Evolutionary conservation across 2,888 invertebrate genomes (phyloP).

Genomic region (Nomada ruficornis): DNA sequence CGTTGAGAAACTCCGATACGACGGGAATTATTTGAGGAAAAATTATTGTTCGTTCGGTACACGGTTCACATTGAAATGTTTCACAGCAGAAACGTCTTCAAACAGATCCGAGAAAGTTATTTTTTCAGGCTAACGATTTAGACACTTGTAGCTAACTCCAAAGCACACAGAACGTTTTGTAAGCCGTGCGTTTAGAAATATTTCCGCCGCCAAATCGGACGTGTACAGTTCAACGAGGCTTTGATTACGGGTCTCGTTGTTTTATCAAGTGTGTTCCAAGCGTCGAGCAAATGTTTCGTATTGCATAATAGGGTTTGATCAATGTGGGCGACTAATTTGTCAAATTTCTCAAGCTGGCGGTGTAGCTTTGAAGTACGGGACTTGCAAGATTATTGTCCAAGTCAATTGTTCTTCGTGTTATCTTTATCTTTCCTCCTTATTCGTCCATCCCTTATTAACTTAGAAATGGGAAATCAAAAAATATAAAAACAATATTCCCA

Average conservation of each 20-base stretch:
- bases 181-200: constrained; percentile 11
- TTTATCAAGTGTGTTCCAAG: not conserved
- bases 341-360: not conserved
- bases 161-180: constrained; percentile 18
- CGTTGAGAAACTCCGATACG: no score
- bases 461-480: no score
- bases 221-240: not conserved
- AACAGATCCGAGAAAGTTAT: constrained; percentile 4
- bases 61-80: not conserved
- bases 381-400: constrained; percentile 1
- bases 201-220: not conserved
- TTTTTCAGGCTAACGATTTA: not conserved
- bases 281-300: not conserved
- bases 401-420: not conserved
- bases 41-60: no score
- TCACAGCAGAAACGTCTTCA: not conserved
- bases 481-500: no score
- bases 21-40: no score
- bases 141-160: not conserved
- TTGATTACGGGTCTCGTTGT: not conserved
- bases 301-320: not conserved
- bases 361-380: not conserved
- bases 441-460: no score
- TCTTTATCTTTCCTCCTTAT: no score
- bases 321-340: not conserved